phyloP scores from a whole-genome alignment of 2,113 vertebrate species.

The Melanocharis versteri region DNA sequence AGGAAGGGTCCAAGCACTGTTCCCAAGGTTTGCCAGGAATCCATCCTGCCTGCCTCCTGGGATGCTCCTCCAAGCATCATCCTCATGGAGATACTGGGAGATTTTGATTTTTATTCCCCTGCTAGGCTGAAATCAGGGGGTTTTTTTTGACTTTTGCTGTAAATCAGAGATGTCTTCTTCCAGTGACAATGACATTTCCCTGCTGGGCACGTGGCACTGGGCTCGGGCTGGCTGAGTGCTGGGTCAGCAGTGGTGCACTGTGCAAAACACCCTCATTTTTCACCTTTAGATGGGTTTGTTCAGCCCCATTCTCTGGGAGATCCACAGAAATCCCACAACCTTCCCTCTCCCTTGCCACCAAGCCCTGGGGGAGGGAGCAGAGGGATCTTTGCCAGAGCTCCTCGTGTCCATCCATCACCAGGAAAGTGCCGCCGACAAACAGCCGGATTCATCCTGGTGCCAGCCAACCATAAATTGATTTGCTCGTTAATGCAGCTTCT shows the following conservation, averaged over 20 bases:
- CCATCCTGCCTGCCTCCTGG: rapidly evolving
- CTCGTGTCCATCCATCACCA: conserved; percentile 14
- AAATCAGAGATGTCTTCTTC: background rate
- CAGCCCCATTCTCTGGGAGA: background rate
- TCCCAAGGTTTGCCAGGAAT: background rate
- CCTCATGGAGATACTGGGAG: background rate
- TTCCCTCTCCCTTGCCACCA: background rate
- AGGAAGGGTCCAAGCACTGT: background rate
- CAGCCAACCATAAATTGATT: conserved; percentile 57
- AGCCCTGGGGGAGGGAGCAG: no score
- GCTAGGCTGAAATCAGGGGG: background rate
- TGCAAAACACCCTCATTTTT: background rate
- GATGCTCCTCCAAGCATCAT: background rate
- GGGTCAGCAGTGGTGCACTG: background rate
- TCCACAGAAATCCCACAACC: background rate
- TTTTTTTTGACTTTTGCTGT: background rate
- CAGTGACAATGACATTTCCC: background rate
- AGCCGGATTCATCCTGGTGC: background rate
- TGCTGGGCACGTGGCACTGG: rapidly evolving
- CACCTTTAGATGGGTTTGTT: background rate
- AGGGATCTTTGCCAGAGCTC: background rate
- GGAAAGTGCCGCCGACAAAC: background rate
- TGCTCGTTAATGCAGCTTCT: conserved; percentile 66
- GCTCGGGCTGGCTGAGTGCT: rapidly evolving
- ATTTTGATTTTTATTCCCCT: background rate